A percentile compares a stretch with the other conserved stretches of the same genome.
Conservation (phyloP, 2,797 vertebrate species). For the Morus bassanus region DNA sequence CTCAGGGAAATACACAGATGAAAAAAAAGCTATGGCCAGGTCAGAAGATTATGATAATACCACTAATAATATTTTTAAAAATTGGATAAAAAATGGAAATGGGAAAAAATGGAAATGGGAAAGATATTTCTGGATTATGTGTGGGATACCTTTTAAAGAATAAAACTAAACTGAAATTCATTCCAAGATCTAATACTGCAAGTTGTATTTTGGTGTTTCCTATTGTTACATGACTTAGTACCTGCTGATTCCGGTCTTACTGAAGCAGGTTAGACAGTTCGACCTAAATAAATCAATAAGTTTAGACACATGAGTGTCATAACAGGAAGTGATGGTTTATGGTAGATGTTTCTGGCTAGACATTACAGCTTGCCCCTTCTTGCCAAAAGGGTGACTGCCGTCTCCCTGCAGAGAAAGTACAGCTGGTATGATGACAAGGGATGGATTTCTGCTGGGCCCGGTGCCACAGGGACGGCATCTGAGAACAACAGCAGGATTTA, state of each 20-base stretch:
- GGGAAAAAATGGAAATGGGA: neutral
- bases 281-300: conserved; percentile 43
- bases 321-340: conserved; percentile 53
- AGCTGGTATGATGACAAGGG: neutral
- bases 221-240: neutral
- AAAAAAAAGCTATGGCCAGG: neutral
- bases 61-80: neutral
- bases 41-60: neutral
- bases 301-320: conserved; percentile 44
- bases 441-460: conserved; percentile 2
- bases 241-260: conserved; percentile 17
- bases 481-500: neutral
- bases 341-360: conserved; percentile 49
- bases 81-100: neutral
- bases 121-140: neutral
- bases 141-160: neutral
- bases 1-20: neutral
- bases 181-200: neutral
- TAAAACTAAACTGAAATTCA: neutral
- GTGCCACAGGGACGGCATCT: neutral
- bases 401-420: conserved; percentile 21
- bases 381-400: neutral
- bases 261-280: conserved; percentile 1
- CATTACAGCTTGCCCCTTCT: conserved; percentile 20
- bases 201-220: neutral